Evolutionary conservation across 1,140 invertebrate species (phyloP), one percentile per base, ranked within the genome.

Genomic region (Brachystomella parvula): DNA sequence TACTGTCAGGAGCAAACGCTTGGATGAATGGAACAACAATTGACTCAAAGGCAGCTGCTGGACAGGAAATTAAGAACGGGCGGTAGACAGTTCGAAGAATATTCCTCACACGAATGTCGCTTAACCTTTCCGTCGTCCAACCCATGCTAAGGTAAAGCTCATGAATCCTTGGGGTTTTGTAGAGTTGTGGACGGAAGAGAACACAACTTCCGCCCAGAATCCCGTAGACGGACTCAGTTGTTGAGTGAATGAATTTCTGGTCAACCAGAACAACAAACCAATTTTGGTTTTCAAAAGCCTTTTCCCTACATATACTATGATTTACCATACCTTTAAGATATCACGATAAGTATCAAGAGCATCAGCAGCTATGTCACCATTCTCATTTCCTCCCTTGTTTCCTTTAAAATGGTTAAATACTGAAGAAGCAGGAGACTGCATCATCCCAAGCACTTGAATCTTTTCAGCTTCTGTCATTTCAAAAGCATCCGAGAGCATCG

Each of bases 1-100:
- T 26, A 53, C 49, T 63, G 33, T 63, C 62, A 21, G 65, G 65
- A 28, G 39, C 6, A 67, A 67, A 67, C 1, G 21, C 32, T 60
- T 62, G 32, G 1, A 63, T 28, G 33, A 67, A 67, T 3, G 65
- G 65, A 21, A 39, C 26, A 21, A 63, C 28, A n/a, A 67, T 47
- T 12, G 19, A 21, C 3, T 62, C 29, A 17, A 29, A 12, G 29
- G 39, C 29, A 17, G 60, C 32, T 15, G 39, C 1, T 28, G 65
- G 65, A 63, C 65, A 67, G 31, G 26, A 56, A 17, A 63, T 3
- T 2, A 63, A 28, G 24, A 67, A 63, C 3, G 65, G 61, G 2
- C 47, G 21, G 29, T 56, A 67, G 3, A 67, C 49, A 2, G 3
- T 28, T 33, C 57, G 44, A 12, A 67, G 32, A 12, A 67, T 32